These are phyloP conservation scores for Hydropsyche betteni DNA, from an alignment of 2,888 invertebrate genomes.

Conservation along the genomic window DNA sequence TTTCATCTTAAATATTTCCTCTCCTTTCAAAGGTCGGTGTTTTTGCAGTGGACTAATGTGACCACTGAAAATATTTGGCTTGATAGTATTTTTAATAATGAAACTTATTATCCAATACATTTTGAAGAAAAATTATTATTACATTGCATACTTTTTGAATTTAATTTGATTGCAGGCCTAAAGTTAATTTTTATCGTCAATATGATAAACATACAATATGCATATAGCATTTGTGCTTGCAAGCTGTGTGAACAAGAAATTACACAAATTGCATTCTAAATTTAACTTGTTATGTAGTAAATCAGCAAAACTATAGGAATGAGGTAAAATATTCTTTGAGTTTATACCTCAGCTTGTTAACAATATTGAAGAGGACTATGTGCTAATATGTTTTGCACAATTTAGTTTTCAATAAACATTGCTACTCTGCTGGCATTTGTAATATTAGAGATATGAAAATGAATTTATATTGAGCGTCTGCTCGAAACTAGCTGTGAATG, in stretches of 20 bases:
- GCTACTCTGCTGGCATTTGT: slow-evolving; percentile 48
- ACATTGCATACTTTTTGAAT: slow-evolving; percentile 19
- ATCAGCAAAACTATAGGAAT: slow-evolving; percentile 39
- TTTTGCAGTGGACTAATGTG: slow-evolving; percentile 40
- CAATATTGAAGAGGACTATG: slow-evolving; percentile 40
- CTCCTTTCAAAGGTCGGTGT: slow-evolving; percentile 33
- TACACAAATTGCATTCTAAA: slow-evolving; percentile 31
- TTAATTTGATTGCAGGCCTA: slow-evolving; percentile 11
- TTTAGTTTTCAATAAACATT: slow-evolving; percentile 43
- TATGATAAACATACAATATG: slow-evolving; percentile 23
- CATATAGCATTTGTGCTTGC: slow-evolving; percentile 33
- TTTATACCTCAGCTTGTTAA: slow-evolving; percentile 47
- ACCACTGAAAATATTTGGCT: slow-evolving; percentile 49
- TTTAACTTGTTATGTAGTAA: slow-evolving; percentile 37
- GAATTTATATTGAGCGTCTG: slow-evolving; percentile 22
- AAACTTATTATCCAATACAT: slow-evolving; percentile 33
- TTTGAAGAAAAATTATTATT: slow-evolving; percentile 18
- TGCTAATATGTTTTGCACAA: slow-evolving; percentile 49
- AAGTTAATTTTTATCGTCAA: slow-evolving; percentile 18
- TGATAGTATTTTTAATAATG: slow-evolving; percentile 45
- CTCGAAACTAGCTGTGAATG: slow-evolving; percentile 31
- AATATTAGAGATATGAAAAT: slow-evolving; percentile 43
- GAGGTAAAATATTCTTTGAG: slow-evolving; percentile 36
- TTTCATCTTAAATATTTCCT: slow-evolving; percentile 33
- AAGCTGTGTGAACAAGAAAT: slow-evolving; percentile 18